Evolutionary conservation across 2,888 invertebrate genomes (phyloP).

Genomic region (Tiliacea aurago): DNA sequence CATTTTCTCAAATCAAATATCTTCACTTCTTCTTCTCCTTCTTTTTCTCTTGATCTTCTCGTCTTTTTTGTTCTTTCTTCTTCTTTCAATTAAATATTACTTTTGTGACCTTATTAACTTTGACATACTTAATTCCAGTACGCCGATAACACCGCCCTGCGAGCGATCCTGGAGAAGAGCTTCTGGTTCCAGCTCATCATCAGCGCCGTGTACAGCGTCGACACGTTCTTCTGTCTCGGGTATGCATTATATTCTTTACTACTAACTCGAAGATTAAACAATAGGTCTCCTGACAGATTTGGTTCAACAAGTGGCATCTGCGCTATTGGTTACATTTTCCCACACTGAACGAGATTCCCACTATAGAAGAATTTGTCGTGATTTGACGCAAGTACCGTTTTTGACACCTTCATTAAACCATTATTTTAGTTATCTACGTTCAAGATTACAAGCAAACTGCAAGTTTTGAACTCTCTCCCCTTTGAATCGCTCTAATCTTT

Average conservation of each 20-base stretch:
- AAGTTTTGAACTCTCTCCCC: background rate
- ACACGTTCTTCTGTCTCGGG: constrained; percentile 95
- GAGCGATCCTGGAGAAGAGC: constrained; percentile 93
- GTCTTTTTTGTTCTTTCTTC: no score
- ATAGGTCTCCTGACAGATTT: background rate
- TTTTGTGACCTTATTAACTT: background rate
- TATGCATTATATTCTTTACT: constrained; percentile 65
- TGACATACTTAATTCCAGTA: constrained; percentile 83
- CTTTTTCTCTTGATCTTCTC: no score
- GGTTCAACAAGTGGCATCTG: background rate
- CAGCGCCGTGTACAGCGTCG: constrained; percentile 95
- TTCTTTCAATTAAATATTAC: background rate
- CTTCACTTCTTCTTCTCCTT: no score
- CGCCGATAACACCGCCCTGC: constrained; percentile 95
- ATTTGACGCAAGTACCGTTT: background rate
- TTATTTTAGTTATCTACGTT: background rate
- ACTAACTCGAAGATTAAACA: background rate
- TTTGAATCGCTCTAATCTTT: background rate
- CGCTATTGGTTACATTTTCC: background rate
- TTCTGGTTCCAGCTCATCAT: constrained; percentile 95
- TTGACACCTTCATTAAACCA: background rate
- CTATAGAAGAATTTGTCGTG: background rate
- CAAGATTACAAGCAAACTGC: background rate
- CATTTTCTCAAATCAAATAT: no score
- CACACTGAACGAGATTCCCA: background rate